phyloP scores from a whole-genome alignment of 2,797 vertebrate species.

The Harpagifer antarcticus region DNA sequence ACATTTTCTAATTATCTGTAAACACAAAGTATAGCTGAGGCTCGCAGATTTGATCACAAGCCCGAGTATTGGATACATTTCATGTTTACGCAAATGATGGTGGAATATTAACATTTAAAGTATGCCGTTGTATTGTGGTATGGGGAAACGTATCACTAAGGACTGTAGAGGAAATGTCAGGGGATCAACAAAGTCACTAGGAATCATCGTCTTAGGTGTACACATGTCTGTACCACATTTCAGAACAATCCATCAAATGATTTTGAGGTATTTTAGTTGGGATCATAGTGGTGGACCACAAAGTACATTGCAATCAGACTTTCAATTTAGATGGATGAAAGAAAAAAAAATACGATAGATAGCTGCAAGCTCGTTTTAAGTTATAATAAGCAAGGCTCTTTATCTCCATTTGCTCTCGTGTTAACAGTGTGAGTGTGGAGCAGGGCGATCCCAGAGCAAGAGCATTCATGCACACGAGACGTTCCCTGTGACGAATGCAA shows the following conservation, averaged over 20 bases:
- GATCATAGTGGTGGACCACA: no score
- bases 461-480: constrained; percentile 18
- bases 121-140: no score
- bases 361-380: background rate
- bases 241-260: constrained; percentile 4
- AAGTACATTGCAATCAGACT: background rate
- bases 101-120: no score
- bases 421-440: constrained; percentile 9
- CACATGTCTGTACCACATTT: constrained; percentile 4
- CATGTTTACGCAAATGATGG: no score
- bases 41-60: background rate
- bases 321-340: background rate
- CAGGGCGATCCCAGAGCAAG: background rate
- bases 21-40: background rate
- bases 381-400: constrained; percentile 23
- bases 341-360: background rate
- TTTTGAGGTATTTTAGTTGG: no score
- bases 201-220: background rate
- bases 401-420: constrained; percentile 43
- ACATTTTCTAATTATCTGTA: background rate
- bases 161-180: background rate
- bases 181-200: constrained; percentile 4
- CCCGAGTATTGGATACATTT: no score
- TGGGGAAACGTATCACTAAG: no score
- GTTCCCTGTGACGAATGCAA: constrained; percentile 9